phyloP scores from a whole-genome alignment of 2,888 invertebrate species.

The Mythimna loreyi region DNA sequence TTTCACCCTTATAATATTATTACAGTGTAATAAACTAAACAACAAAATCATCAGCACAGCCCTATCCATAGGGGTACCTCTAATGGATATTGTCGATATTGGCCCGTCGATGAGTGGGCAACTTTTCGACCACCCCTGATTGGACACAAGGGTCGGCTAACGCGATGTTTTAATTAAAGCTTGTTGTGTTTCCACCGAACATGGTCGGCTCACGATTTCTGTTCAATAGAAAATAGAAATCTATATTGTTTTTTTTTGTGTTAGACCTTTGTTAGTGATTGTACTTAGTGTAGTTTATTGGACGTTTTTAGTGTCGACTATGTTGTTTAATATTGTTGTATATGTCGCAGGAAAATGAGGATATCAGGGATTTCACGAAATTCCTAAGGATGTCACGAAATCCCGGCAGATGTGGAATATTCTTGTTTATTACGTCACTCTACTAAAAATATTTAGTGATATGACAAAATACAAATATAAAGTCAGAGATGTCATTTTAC shows the following conservation, averaged over 20 bases:
- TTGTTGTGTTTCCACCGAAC: constrained; percentile 59
- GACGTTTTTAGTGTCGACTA: not conserved
- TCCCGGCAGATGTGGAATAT: no score
- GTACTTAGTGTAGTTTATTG: constrained; percentile 25
- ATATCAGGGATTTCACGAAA: no score
- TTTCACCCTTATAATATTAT: no score
- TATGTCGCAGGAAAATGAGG: no score
- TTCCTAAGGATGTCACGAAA: no score
- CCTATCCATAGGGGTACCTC: constrained; percentile 55
- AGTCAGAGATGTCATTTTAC: no score
- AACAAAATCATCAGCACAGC: constrained; percentile 37
- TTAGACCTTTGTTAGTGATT: constrained; percentile 35
- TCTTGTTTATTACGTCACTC: no score
- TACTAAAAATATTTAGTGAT: no score
- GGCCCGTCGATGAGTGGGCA: constrained; percentile 78
- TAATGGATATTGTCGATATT: constrained; percentile 80
- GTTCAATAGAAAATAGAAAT: constrained; percentile 48
- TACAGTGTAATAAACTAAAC: not conserved
- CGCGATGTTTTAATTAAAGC: constrained; percentile 69
- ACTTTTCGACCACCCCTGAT: constrained; percentile 72
- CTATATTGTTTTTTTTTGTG: constrained; percentile 37
- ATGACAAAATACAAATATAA: no score
- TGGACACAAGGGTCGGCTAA: constrained; percentile 64
- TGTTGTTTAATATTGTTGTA: not conserved
- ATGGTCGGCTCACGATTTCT: constrained; percentile 55